These are phyloP conservation scores for Acromyrmex heyeri DNA, from an alignment of 1,140 invertebrate species.

Conservation along the genomic window DNA sequence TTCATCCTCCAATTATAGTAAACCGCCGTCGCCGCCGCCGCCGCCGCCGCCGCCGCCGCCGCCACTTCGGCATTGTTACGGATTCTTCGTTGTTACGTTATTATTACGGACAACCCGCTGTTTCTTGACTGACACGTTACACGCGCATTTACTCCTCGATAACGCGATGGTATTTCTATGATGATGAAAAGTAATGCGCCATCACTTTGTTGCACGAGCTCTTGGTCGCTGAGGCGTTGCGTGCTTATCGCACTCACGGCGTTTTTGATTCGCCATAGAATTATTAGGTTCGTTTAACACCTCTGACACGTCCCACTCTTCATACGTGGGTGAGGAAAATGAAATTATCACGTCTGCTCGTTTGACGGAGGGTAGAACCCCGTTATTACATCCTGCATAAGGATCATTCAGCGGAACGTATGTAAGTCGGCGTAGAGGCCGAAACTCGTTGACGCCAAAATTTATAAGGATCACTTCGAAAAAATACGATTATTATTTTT, in stretches of 20 bases:
- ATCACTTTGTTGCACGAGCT: conserved; percentile 38
- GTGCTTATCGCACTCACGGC: conserved; percentile 41
- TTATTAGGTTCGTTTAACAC: conserved; percentile 57
- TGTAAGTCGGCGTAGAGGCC: neutral
- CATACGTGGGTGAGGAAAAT: conserved; percentile 58
- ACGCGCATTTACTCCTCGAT: conserved; percentile 56
- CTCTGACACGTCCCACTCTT: conserved; percentile 57
- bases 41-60: conserved; percentile 13
- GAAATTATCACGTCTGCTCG: conserved; percentile 53
- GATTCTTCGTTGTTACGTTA: conserved; percentile 65
- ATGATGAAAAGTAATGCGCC: conserved; percentile 45
- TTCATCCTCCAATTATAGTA: conserved; percentile 75
- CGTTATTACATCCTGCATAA: conserved; percentile 42
- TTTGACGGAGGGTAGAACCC: conserved; percentile 54
- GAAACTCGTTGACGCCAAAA: conserved; percentile 23
- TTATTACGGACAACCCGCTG: conserved; percentile 56
- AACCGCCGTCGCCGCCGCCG: conserved; percentile 50
- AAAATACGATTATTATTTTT: neutral
- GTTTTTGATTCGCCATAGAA: conserved; percentile 47
- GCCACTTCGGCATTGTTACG: conserved; percentile 63
- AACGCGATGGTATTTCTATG: conserved; percentile 37
- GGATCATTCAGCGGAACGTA: conserved; percentile 22
- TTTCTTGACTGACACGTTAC: conserved; percentile 48
- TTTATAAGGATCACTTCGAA: neutral
- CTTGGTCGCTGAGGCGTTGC: conserved; percentile 20